phyloP scores from a whole-genome alignment of 1,140 invertebrate genomes.

The Euwallacea fornicatus region DNA sequence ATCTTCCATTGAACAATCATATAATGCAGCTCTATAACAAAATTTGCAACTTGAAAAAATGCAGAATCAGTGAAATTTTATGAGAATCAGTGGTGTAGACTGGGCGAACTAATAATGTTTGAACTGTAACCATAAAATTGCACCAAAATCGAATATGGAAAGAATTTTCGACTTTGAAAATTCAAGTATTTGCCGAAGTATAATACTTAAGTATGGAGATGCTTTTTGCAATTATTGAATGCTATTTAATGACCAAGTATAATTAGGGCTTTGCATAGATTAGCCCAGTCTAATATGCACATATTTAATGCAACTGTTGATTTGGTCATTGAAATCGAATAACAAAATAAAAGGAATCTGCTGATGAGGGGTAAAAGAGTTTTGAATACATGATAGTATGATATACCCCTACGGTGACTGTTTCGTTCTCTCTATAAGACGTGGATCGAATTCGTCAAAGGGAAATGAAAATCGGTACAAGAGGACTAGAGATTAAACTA shows the following conservation, averaged over 20 bases:
- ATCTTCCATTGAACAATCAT: slow-evolving; percentile 9
- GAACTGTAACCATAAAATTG: no score
- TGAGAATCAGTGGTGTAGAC: background rate
- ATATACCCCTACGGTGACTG: no score
- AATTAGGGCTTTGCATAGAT: background rate
- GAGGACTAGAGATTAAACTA: no score
- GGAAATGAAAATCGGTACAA: no score
- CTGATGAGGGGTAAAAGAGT: background rate
- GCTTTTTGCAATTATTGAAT: no score
- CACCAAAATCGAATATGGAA: no score
- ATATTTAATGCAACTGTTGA: background rate
- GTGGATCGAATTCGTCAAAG: no score
- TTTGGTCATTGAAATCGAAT: background rate
- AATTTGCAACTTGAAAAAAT: slow-evolving; percentile 22
- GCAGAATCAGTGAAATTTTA: slow-evolving; percentile 17
- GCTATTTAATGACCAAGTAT: no score
- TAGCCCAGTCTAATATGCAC: background rate
- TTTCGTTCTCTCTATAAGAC: no score
- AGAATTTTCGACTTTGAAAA: no score
- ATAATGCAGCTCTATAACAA: slow-evolving; percentile 11
- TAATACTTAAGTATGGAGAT: no score
- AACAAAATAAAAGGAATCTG: background rate
- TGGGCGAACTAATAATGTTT: background rate
- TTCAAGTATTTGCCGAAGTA: no score
- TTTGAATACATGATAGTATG: background rate